Evolutionary conservation across 1,140 invertebrate genomes (phyloP).

Genomic region (Listronotus oregonensis): DNA sequence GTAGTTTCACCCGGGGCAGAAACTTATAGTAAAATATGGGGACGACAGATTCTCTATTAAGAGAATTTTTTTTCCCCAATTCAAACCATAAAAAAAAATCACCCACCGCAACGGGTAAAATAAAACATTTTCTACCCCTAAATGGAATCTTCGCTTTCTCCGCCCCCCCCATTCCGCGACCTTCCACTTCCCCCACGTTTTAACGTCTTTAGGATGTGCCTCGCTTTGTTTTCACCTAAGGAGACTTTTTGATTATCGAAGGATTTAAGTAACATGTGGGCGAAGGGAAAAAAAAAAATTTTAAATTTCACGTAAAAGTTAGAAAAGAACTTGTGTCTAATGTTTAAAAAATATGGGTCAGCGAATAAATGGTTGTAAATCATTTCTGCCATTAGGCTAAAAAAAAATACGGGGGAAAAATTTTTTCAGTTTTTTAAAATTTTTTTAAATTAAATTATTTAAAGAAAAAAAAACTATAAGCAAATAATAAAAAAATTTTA

Average conservation of each 20-base stretch:
- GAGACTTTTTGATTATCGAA: constrained; percentile 31
- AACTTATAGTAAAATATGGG: too few relatives aligned
- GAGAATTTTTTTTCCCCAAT: too few relatives aligned
- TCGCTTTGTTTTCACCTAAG: constrained; percentile 40
- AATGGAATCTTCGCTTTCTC: constrained; percentile 52
- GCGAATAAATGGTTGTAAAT: neutral
- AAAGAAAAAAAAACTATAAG: too few relatives aligned
- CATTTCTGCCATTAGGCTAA: neutral
- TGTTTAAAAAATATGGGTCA: too few relatives aligned
- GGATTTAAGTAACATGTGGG: constrained; percentile 1
- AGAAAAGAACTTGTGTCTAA: too few relatives aligned
- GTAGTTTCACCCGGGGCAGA: too few relatives aligned
- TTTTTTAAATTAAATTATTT: too few relatives aligned
- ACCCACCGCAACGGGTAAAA: constrained; percentile 51
- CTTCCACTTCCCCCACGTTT: constrained; percentile 44
- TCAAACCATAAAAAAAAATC: constrained; percentile 23
- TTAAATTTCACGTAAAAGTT: neutral
- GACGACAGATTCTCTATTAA: too few relatives aligned
- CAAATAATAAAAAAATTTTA: too few relatives aligned
- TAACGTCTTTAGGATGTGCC: constrained; percentile 47
- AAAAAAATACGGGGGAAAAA: too few relatives aligned
- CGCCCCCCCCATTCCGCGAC: constrained; percentile 42
- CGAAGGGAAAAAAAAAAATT: neutral
- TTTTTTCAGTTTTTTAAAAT: too few relatives aligned
- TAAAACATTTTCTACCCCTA: constrained; percentile 53